phyloP scores from a whole-genome alignment of 2,797 vertebrate species.

The Sebastes cheni region DNA sequence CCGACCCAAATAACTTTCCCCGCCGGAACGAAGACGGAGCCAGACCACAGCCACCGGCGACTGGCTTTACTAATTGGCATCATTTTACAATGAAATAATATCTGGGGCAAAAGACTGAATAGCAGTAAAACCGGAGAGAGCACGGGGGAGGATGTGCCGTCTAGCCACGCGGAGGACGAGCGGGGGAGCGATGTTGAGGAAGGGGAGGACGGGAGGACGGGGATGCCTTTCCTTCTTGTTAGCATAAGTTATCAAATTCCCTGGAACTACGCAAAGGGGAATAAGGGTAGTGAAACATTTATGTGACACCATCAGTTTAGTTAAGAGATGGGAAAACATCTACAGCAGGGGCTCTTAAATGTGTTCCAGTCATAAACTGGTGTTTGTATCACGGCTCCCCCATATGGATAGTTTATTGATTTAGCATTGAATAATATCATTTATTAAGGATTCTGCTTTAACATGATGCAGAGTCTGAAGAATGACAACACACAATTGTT shows the following conservation, averaged over 20 bases:
- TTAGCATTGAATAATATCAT: background rate
- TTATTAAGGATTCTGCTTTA: background rate
- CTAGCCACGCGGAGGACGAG: slow-evolving; percentile 16
- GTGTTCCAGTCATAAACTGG: slow-evolving; percentile 38
- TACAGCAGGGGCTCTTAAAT: slow-evolving; percentile 27
- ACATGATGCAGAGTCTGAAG: background rate
- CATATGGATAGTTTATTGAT: slow-evolving; percentile 17
- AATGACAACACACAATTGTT: background rate
- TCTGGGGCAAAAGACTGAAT: slow-evolving; percentile 74
- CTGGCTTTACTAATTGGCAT: slow-evolving; percentile 77
- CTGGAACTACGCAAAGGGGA: slow-evolving; percentile 34
- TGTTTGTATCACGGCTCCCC: slow-evolving; percentile 25
- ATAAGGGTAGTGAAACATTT: slow-evolving; percentile 60
- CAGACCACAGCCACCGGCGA: slow-evolving; percentile 78
- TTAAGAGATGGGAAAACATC: slow-evolving; percentile 49
- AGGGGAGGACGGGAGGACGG: slow-evolving; percentile 4
- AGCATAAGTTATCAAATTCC: slow-evolving; percentile 61
- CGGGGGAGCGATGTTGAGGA: slow-evolving; percentile 19
- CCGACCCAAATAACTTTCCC: slow-evolving; percentile 85
- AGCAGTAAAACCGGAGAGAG: slow-evolving; percentile 52
- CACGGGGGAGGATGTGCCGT: slow-evolving; percentile 29
- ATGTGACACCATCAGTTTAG: slow-evolving; percentile 61
- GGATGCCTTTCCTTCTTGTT: slow-evolving; percentile 53
- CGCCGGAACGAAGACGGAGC: slow-evolving; percentile 71
- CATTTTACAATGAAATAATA: slow-evolving; percentile 78